phyloP scores from a whole-genome alignment of 2,888 invertebrate genomes.

The Gandaritis pyraliata region DNA sequence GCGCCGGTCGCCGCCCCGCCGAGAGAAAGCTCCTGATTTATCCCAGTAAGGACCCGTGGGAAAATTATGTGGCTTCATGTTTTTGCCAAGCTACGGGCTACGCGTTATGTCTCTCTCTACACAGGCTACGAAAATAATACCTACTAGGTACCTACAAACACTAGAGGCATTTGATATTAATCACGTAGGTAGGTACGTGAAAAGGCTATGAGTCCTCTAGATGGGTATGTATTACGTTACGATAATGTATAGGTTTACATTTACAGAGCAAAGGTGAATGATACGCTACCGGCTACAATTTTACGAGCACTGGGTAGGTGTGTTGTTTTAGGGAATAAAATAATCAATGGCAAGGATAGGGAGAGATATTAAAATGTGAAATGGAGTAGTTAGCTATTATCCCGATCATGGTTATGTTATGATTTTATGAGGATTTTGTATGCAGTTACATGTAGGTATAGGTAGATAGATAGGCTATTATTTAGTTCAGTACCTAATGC shows the following conservation, averaged over 20 bases:
- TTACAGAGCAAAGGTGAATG: neutral
- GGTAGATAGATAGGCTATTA: too few relatives aligned
- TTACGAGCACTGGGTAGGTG: neutral
- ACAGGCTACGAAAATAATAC: neutral
- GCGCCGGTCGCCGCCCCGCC: conserved; percentile 71
- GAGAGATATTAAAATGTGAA: neutral
- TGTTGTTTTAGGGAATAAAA: too few relatives aligned
- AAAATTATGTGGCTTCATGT: conserved; percentile 42
- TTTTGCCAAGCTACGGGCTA: conserved; percentile 35
- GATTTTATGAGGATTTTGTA: too few relatives aligned
- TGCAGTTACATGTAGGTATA: too few relatives aligned
- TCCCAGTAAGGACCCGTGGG: conserved; percentile 48
- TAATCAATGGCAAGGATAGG: neutral
- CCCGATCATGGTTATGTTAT: too few relatives aligned
- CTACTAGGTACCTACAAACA: neutral
- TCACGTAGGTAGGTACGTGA: too few relatives aligned
- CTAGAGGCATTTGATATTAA: too few relatives aligned
- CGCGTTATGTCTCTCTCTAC: neutral
- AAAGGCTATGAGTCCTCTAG: too few relatives aligned
- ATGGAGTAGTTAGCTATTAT: too few relatives aligned
- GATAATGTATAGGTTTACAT: too few relatives aligned
- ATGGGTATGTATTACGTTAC: too few relatives aligned
- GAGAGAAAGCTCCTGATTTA: conserved; percentile 64
- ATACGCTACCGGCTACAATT: conserved; percentile 3
- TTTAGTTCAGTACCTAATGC: too few relatives aligned